phyloP scores from a whole-genome alignment of 2,113 vertebrate species.

The Lampris megalopsis region DNA sequence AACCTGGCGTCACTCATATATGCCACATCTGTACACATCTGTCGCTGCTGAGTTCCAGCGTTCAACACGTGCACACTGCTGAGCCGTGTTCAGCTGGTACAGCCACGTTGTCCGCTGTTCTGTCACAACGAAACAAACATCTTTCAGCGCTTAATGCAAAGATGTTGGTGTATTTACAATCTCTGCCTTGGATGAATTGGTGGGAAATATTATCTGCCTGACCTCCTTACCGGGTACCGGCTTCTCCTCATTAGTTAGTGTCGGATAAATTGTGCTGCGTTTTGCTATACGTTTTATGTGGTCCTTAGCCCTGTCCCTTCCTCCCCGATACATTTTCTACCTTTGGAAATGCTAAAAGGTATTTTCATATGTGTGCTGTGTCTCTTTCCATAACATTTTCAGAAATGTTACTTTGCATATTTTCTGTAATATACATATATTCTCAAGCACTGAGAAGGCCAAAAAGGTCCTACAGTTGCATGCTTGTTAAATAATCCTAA shows the following conservation, averaged over 20 bases:
- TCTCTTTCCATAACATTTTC: conserved; percentile 19
- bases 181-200: conserved; percentile 81
- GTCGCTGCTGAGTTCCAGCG: conserved; percentile 41
- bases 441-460: not conserved
- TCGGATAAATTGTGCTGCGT: not conserved
- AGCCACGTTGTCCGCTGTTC: conserved; percentile 53
- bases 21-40: conserved; percentile 50
- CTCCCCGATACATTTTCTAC: conserved; percentile 21
- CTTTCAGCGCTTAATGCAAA: conserved; percentile 76
- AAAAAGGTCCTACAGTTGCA: too few species aligned
- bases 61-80: conserved; percentile 63
- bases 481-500: not conserved
- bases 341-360: conserved; percentile 10
- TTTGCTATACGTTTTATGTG: not conserved
- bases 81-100: conserved; percentile 50
- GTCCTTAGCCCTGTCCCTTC: conserved; percentile 24
- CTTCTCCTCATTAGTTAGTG: conserved; percentile 34
- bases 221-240: conserved; percentile 49
- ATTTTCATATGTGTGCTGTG: conserved; percentile 28
- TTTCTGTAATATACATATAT: too few species aligned
- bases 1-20: conserved; percentile 35
- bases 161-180: conserved; percentile 86
- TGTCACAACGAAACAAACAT: conserved; percentile 72
- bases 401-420: conserved; percentile 4
- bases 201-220: conserved; percentile 43